Evolutionary conservation across 2,888 invertebrate genomes (phyloP), one percentile per base, ranked within the genome.

Genomic region (Pristionchus arcanus): DNA sequence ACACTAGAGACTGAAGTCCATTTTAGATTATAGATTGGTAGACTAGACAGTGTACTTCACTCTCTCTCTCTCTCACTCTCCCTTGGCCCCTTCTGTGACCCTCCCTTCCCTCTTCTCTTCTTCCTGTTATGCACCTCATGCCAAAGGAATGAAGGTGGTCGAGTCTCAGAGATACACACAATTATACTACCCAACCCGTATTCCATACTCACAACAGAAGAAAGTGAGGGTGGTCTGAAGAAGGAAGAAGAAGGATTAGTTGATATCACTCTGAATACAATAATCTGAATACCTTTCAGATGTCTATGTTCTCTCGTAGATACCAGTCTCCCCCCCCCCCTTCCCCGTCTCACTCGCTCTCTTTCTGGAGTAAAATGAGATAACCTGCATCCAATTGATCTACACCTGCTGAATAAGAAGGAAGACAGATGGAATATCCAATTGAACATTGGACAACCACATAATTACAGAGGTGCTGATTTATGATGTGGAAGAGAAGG

Each of bases 71-170:
- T 21, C 59, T 59, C 59, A 19, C 59, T 19, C 59, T n/a, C 11
- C 63, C 63, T n/a, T 63, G 11, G 21, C n/a, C n/a, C n/a, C 63
- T 63, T 25, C 63, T 49, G 42, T 49, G 42, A 49, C 63, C 63
- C 63, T 63, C n/a, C n/a, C 63, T n/a, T 21, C 9, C 25, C n/a
- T n/a, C 63, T n/a, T 25, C 63, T 13, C 25, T 28, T 28, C 68
- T 71, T 71, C 68, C 68, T 71, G 68, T 71, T 71, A 71, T 71
- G 68, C 31, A 13, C n/a, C 68, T 71, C 16, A 19, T 71, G 68
- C 63, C 19, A n/a, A 71, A 71, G 34, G 31, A 71, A 66, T 25
- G 68, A 71, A 71, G 68, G 68, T 71, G 68, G 68, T 63, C 16
- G 68, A 71, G 68, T 71, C 66, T 66, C 21, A 25, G 25, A 63